Base-by-base conservation (phyloP, 2,797 vertebrate species). In the Enteromius treurensis region DNA sequence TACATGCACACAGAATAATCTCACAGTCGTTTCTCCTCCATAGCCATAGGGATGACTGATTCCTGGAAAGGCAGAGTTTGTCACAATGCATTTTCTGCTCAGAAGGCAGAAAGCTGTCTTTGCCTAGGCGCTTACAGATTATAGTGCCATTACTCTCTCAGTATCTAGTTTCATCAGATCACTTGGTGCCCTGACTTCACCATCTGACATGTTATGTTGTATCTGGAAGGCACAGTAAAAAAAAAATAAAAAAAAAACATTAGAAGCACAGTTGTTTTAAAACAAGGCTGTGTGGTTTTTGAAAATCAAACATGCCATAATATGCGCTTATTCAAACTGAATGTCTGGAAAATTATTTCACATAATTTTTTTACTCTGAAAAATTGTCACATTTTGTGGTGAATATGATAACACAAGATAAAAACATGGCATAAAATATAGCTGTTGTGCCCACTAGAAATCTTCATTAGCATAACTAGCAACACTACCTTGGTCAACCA, bases 21-120 rank as follows among this genome's bases (percentile, higher is more conserved):
- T 64, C 79, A 40, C 19, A 60, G 34, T 14, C 34, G 3, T 73
- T 77, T 67, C 68, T 71, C 58, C 67, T 13, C 62, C 32, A 32
- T 53, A 75, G 79, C 45, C 49, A 70, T 19, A 55, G 64, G 53
- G 58, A 86, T 65, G 62, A 77, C 71, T 73, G 62, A 77, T 80
- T 80, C 82, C 71, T 80, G 65, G 51, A 77, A 80, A 86, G 78
- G 73, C 78, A 29, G 47, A 21, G 42, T 19, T 81, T 81, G 77
- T 84, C 71, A 77, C 73, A 83, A 81, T 77, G 73, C 78, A 84
- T 80, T 47, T 81, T 84, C 77, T 81, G 77, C 78, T 86, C 73
- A 69, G 80, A 79, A 79, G 70, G 70, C 81, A 77, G 77, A 37
- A 80, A 75, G 77, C 81, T 86, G 78, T 62, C 71, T 79, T 74